Percentiles rank a stretch among this genome's conserved stretches.
Conservation (phyloP, 2,888 invertebrate species). For the Phania funesta region DNA sequence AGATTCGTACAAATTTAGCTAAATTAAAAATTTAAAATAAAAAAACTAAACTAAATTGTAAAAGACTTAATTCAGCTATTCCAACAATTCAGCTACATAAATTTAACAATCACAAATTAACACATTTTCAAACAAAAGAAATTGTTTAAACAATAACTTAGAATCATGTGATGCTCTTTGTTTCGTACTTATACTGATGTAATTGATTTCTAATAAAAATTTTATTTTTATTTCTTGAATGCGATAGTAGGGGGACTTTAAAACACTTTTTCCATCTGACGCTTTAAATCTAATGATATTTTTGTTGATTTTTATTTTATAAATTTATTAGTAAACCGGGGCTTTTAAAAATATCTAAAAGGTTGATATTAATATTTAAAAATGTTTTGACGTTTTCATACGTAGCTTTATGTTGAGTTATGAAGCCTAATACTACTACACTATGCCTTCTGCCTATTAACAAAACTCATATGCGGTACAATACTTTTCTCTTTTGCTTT, state of each 20-base stretch:
- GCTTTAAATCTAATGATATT: slow-evolving; percentile 33
- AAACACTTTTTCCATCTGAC: slow-evolving; percentile 28
- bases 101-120: background rate
- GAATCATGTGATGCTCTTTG: slow-evolving; percentile 38
- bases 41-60: too few relatives aligned
- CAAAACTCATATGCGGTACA: slow-evolving; percentile 66
- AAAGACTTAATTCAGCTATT: background rate
- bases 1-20: too few relatives aligned
- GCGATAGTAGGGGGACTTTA: background rate
- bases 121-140: background rate
- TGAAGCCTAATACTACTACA: slow-evolving; percentile 21
- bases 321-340: slow-evolving; percentile 56
- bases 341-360: slow-evolving; percentile 48
- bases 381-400: slow-evolving; percentile 6
- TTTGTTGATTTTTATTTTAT: slow-evolving; percentile 16
- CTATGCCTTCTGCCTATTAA: slow-evolving; percentile 27
- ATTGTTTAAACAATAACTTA: background rate
- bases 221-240: background rate
- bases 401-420: slow-evolving; percentile 45
- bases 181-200: slow-evolving; percentile 23
- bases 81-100: background rate
- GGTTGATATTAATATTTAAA: slow-evolving; percentile 11
- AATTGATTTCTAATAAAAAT: background rate
- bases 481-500: slow-evolving; percentile 63
- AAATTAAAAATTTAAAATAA: too few relatives aligned